Evolutionary conservation across 2,113 vertebrate genomes (phyloP).

Genomic region (Eublepharis macularius): DNA sequence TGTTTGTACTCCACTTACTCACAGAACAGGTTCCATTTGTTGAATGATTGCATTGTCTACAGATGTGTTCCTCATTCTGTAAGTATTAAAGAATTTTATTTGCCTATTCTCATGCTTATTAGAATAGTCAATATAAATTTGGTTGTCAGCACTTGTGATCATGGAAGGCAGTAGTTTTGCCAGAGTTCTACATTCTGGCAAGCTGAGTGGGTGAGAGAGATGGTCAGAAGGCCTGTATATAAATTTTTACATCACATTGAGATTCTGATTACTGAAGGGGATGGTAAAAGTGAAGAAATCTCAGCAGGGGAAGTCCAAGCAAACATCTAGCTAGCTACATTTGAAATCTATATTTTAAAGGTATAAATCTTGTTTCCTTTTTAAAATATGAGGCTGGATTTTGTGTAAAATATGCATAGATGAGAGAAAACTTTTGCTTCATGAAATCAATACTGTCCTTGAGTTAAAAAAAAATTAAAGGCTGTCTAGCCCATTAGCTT

Average conservation of each 20-base stretch:
- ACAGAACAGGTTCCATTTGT: slow-evolving; percentile 1
- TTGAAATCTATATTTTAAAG: not conserved
- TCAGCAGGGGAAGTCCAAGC: not conserved
- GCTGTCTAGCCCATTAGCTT: not conserved
- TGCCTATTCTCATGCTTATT: slow-evolving; percentile 16
- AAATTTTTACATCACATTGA: not conserved
- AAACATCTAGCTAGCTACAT: not conserved
- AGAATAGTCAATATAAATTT: slow-evolving; percentile 26
- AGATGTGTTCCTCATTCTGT: not conserved
- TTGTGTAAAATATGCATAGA: slow-evolving; percentile 8
- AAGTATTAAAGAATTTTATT: not conserved
- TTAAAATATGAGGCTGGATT: not conserved
- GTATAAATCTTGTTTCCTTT: not conserved
- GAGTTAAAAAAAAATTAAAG: not conserved
- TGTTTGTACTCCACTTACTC: not conserved
- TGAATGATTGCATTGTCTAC: not conserved
- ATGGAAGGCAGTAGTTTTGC: slow-evolving; percentile 19
- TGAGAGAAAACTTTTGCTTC: not conserved
- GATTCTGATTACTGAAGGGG: not conserved
- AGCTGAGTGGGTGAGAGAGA: not conserved
- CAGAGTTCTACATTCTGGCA: not conserved
- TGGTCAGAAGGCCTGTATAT: not conserved
- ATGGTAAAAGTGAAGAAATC: not conserved
- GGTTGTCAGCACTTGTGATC: slow-evolving; percentile 21
- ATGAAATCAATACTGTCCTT: not conserved